Evolutionary conservation across 1,140 invertebrate genomes (phyloP), one percentile per base, ranked within the genome.

Genomic region (Andricus grossulariae): DNA sequence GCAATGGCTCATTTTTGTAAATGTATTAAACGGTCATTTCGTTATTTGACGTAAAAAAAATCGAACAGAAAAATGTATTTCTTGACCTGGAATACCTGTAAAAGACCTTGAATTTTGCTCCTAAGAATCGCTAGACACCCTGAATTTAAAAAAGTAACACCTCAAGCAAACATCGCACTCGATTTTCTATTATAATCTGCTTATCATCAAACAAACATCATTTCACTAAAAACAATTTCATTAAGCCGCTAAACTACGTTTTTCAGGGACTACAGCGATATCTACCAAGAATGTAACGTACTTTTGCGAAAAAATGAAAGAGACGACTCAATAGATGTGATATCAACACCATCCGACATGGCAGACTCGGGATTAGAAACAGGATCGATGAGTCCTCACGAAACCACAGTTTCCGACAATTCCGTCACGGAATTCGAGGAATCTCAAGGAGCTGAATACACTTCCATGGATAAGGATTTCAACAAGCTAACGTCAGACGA

Each of bases 381-480:
- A 77, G 92, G 93, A 83, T 92, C 93, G 73, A 86, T 90, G 86
- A 92, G 92, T 87, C 91, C 91, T 10, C 89, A 89, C 70, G 92
- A 92, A 86, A 90, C 72, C n/a, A 92, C 88, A 7, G 86, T 89
- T 6, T 92, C 91, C 11, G 91, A 92, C 54, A 90, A 88, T 54
- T 92, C 88, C 0, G 88, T 85, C 10, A 87, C 88, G 7, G 90
- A 92, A 51, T 85, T 87, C 39, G 92, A 90, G 55, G 92, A 89
- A 81, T 88, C 86, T 52, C 92, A 86, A 25, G 93, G 93, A 8
- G 94, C 49, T 94, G 94, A 95, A 86, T 94, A 95, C 79, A 94
- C 95, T 80, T 94, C 95, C 76, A 91, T 94, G 84, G 94, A 95
- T 86, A 94, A 95, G 85, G 94, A 94, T 80, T 84, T 85, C 11